These are phyloP conservation scores for Lasius platythorax DNA, from an alignment of 2,888 invertebrate genomes.

Conservation along the genomic window DNA sequence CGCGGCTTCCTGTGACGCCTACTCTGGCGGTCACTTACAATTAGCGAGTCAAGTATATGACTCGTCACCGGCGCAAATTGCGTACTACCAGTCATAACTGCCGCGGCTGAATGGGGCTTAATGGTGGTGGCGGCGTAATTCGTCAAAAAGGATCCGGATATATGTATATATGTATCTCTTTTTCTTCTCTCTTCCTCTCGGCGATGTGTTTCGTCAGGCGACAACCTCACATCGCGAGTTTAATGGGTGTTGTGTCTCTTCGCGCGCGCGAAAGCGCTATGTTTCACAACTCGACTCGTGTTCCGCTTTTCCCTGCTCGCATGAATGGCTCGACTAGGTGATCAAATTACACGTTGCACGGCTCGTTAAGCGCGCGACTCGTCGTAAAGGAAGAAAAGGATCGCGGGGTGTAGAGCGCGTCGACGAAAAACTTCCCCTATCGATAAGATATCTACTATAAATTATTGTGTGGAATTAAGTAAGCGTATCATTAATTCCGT, in stretches of 20 bases:
- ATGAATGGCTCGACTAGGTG: slow-evolving; percentile 13
- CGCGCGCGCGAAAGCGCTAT: background rate
- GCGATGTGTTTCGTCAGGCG: slow-evolving; percentile 2
- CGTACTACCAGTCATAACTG: slow-evolving; percentile 61
- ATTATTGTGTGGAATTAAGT: slow-evolving; percentile 19
- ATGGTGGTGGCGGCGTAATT: slow-evolving; percentile 66
- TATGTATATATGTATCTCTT: background rate
- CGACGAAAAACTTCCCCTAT: slow-evolving; percentile 33
- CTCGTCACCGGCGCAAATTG: slow-evolving; percentile 69
- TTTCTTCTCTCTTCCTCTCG: background rate
- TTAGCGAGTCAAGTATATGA: slow-evolving; percentile 64
- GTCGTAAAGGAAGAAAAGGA: background rate
- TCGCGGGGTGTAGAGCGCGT: background rate
- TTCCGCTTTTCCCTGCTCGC: slow-evolving; percentile 3
- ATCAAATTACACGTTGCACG: slow-evolving; percentile 44
- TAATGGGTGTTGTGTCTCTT: slow-evolving; percentile 22
- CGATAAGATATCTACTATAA: slow-evolving; percentile 18
- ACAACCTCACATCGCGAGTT: slow-evolving; percentile 16
- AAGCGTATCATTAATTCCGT: slow-evolving; percentile 33
- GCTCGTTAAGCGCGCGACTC: slow-evolving; percentile 22
- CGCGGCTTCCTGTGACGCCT: slow-evolving; percentile 74
- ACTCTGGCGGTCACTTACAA: slow-evolving; percentile 70
- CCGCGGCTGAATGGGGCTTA: slow-evolving; percentile 67
- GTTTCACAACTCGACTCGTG: slow-evolving; percentile 15
- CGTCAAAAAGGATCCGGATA: slow-evolving; percentile 62